Conservation (phyloP, 2,888 invertebrate species). For the Panopea generosa region DNA sequence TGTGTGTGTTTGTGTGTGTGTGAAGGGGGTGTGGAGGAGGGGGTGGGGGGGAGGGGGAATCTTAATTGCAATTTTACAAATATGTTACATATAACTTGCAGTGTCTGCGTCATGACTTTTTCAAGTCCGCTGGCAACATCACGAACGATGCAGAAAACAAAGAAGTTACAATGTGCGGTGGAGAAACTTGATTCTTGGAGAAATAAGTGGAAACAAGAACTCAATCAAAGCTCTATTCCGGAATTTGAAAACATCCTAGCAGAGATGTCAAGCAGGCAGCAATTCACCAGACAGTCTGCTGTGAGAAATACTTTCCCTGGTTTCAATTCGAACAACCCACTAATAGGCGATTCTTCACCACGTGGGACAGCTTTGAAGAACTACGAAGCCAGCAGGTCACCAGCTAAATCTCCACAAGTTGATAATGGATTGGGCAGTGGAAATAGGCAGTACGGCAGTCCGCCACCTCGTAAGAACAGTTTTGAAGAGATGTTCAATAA, state of each 20-base stretch:
- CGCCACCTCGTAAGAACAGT: too few species aligned
- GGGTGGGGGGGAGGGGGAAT: too few species aligned
- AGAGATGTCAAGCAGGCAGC: constrained; percentile 4
- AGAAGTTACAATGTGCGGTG: background rate
- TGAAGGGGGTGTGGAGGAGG: too few species aligned
- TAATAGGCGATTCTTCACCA: background rate
- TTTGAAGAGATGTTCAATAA: too few species aligned
- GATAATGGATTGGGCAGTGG: too few species aligned
- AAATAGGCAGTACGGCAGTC: too few species aligned
- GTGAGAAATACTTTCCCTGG: constrained; percentile 5
- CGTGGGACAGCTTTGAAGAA: background rate
- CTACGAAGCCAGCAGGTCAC: background rate
- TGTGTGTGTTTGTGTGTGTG: too few species aligned
- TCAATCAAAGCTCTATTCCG: constrained; percentile 13
- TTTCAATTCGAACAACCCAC: background rate
- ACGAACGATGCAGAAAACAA: constrained; percentile 2
- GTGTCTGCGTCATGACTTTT: constrained; percentile 38
- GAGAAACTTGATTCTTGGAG: constrained; percentile 33
- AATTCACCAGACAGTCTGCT: background rate
- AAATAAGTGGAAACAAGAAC: constrained; percentile 30
- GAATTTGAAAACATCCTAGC: constrained; percentile 38
- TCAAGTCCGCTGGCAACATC: constrained; percentile 38
- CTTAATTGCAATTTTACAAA: too few species aligned
- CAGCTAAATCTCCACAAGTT: background rate
- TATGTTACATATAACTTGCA: constrained; percentile 3